These are phyloP conservation scores for Apamea sordens DNA, from an alignment of 2,888 invertebrate species.

Conservation along the genomic window DNA sequence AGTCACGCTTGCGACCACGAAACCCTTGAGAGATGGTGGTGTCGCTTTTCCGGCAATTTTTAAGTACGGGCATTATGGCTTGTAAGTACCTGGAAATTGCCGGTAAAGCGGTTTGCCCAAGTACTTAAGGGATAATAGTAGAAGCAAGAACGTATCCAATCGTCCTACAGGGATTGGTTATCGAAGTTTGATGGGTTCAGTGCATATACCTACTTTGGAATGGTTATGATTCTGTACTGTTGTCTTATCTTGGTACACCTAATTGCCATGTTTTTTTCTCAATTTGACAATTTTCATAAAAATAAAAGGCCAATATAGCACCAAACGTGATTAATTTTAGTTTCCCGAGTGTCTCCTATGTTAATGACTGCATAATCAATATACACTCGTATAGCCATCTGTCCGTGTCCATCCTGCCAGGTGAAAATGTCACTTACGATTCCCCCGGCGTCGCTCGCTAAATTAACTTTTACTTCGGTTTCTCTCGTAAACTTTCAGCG, in stretches of 20 bases:
- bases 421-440: constrained; percentile 46
- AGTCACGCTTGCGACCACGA: background rate
- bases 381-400: background rate
- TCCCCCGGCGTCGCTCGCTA: constrained; percentile 35
- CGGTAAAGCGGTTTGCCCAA: background rate
- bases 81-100: background rate
- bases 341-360: background rate
- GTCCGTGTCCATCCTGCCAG: constrained; percentile 28
- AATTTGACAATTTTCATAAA: background rate
- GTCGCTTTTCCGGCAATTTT: background rate
- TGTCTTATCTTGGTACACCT: background rate
- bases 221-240: background rate
- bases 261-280: background rate
- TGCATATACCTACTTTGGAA: background rate
- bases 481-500: constrained; percentile 55
- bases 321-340: background rate
- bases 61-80: background rate
- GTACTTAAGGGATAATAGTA: background rate
- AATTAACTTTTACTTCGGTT: constrained; percentile 63
- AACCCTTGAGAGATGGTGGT: too few species aligned
- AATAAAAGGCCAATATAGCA: background rate
- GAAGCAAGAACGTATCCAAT: background rate
- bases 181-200: background rate
- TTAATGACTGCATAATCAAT: background rate
- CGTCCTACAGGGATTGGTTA: background rate